Conservation (phyloP, 2,113 vertebrate genomes). For the Phasianus colchicus region DNA sequence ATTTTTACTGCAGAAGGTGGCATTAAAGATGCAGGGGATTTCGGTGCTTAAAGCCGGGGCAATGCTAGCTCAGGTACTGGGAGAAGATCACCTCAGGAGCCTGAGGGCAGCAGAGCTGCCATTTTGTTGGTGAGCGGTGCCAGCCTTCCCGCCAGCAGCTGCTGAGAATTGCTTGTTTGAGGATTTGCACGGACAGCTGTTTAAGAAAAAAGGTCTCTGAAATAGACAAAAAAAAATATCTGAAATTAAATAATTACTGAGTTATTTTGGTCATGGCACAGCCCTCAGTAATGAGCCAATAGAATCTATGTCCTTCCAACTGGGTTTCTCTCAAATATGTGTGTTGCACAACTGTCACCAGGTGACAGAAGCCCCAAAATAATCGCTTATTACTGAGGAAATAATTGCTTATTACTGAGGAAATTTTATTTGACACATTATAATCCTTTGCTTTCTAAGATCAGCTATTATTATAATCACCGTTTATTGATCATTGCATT, state of each 20-base stretch:
- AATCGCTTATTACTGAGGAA: background rate
- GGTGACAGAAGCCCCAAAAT: background rate
- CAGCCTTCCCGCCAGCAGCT: background rate
- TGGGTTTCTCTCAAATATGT: background rate
- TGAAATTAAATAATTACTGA: background rate
- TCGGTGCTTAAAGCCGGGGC: fast-evolving
- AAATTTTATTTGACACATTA: background rate
- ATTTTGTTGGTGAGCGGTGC: background rate
- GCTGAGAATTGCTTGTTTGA: background rate
- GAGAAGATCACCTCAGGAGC: background rate
- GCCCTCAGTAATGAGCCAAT: background rate
- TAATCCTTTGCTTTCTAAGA: background rate
- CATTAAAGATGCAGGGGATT: background rate
- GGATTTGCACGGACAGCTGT: background rate
- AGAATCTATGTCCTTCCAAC: background rate
- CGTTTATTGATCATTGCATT: background rate
- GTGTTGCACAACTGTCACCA: background rate
- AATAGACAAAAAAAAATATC: background rate
- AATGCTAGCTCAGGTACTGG: background rate
- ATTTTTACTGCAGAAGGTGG: background rate
- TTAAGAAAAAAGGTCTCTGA: background rate
- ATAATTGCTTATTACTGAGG: background rate
- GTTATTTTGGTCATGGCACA: background rate
- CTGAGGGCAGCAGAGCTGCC: background rate
- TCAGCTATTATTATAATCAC: background rate